phyloP scores from a whole-genome alignment of 1,140 invertebrate genomes.

The Rhopalosiphum maidis region DNA sequence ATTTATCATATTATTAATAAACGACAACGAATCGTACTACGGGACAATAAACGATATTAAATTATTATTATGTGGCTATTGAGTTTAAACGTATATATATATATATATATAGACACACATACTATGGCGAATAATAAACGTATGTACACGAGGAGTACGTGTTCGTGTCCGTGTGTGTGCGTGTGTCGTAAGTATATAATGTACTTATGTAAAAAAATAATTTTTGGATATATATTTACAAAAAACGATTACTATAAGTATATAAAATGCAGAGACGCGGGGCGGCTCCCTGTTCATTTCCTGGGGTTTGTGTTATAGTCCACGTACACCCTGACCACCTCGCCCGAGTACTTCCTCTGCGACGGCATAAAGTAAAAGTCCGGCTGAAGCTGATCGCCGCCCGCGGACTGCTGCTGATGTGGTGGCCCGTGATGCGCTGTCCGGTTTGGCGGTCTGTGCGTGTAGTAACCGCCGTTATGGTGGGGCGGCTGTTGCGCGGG shows the following conservation, averaged over 20 bases:
- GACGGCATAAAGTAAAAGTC: constrained; percentile 96
- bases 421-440: constrained; percentile 60
- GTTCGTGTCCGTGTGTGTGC: neutral
- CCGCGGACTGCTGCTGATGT: constrained; percentile 64
- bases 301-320: constrained; percentile 74
- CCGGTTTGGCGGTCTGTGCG: constrained; percentile 63
- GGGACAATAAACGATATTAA: neutral
- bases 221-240: neutral
- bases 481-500: constrained; percentile 62
- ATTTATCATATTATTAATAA: no score
- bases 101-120: no score
- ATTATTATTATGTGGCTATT: no score
- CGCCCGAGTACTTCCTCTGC: constrained; percentile 89
- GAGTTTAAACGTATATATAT: no score
- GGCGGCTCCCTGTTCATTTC: constrained; percentile 60
- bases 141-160: no score
- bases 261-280: neutral
- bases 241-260: neutral
- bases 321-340: constrained; percentile 89
- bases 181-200: neutral
- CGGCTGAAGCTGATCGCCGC: constrained; percentile 67
- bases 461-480: constrained; percentile 66
- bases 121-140: no score
- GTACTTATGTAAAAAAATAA: neutral
- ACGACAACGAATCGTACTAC: neutral